Percentiles rank a stretch among this genome's conserved stretches.
phyloP scores from a whole-genome alignment of 2,797 vertebrate species.

The Peromyscus aztecus region DNA sequence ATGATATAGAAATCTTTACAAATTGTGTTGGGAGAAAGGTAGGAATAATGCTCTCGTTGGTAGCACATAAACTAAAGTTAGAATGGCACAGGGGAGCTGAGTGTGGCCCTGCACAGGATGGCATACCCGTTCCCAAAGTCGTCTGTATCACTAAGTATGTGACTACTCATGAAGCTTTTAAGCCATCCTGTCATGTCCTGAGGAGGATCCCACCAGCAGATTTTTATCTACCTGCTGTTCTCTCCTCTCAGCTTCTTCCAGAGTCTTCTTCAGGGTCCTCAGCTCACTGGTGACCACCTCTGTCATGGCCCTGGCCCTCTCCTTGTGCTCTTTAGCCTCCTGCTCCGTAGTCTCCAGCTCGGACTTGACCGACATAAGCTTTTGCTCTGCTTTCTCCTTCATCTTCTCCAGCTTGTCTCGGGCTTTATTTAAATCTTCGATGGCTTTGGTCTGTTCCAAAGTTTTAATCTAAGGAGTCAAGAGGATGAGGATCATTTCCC shows the following conservation, averaged over 20 bases:
- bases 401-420: constrained; percentile 90
- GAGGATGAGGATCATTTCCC: constrained; percentile 6
- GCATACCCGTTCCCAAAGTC: no score
- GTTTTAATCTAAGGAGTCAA: constrained; percentile 90
- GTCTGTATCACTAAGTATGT: neutral
- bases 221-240: constrained; percentile 91
- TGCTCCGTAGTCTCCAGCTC: constrained; percentile 89
- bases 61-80: neutral
- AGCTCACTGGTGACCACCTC: constrained; percentile 87
- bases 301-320: constrained; percentile 85
- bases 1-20: neutral
- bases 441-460: constrained; percentile 92
- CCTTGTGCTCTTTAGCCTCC: constrained; percentile 88
- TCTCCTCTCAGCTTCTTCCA: constrained; percentile 91
- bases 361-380: constrained; percentile 88
- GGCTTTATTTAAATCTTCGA: constrained; percentile 92
- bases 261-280: constrained; percentile 87
- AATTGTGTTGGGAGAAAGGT: neutral
- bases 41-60: neutral
- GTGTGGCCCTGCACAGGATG: no score
- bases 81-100: neutral
- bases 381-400: constrained; percentile 91
- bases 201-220: neutral
- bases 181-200: neutral
- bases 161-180: neutral